Evolutionary conservation across 2,888 invertebrate species (phyloP).

Genomic region (Malachius bipustulatus): DNA sequence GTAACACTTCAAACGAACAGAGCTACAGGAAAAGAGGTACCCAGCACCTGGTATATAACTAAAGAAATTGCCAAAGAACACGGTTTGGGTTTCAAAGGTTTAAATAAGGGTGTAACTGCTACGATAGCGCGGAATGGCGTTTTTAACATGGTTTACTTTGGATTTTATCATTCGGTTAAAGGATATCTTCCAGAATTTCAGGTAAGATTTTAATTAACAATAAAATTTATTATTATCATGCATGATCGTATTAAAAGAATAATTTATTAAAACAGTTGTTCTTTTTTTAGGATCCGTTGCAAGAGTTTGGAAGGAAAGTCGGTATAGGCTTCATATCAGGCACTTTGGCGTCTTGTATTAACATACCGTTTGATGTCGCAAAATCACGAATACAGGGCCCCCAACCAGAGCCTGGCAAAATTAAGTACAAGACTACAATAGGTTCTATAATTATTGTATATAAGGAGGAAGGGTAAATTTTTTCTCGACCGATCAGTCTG

Average conservation of each 20-base stretch:
- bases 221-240: constrained; percentile 11
- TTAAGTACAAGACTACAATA: constrained; percentile 70
- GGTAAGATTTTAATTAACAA: constrained; percentile 32
- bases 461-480: constrained; percentile 76
- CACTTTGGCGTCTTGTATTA: constrained; percentile 71
- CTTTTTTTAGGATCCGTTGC: constrained; percentile 52
- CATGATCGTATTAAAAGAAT: no score
- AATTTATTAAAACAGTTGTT: no score
- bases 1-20: constrained; percentile 75
- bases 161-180: constrained; percentile 88
- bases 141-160: constrained; percentile 91
- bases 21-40: constrained; percentile 47
- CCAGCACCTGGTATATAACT: constrained; percentile 71
- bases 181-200: constrained; percentile 53
- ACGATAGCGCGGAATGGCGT: constrained; percentile 82
- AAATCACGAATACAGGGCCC: constrained; percentile 93
- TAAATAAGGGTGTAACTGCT: constrained; percentile 80
- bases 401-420: constrained; percentile 56
- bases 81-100: constrained; percentile 68
- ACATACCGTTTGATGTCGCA: constrained; percentile 94
- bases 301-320: constrained; percentile 65
- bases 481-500: no score
- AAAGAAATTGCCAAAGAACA: constrained; percentile 60
- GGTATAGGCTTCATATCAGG: constrained; percentile 80
- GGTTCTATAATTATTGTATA: constrained; percentile 63